Conservation (phyloP, 2,888 invertebrate genomes). For the Spisula solida region DNA sequence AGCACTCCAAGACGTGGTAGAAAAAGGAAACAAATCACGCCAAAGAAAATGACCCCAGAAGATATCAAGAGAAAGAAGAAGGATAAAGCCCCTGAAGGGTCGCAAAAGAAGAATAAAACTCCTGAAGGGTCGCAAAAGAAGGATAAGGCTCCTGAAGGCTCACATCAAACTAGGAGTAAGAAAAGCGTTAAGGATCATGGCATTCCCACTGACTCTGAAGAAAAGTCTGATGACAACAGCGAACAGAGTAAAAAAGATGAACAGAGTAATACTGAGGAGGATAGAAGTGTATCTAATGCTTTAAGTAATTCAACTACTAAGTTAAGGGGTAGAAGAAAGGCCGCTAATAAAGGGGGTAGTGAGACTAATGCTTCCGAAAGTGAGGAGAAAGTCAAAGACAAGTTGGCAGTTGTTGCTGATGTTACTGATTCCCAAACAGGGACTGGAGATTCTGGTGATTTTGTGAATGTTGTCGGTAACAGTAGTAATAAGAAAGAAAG, state of each 20-base stretch:
- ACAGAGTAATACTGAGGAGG: background rate
- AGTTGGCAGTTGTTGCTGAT: background rate
- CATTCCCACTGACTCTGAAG: background rate
- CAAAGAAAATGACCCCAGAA: conserved; percentile 74
- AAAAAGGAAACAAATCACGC: conserved; percentile 75
- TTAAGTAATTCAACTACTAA: conserved; percentile 11
- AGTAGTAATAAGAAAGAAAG: background rate
- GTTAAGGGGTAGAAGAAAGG: background rate
- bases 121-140: conserved; percentile 47
- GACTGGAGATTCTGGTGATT: background rate
- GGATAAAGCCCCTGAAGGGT: background rate
- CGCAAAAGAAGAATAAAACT: conserved; percentile 65
- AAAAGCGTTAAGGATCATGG: background rate
- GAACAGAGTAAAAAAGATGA: background rate
- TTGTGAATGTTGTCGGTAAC: background rate
- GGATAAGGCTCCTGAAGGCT: background rate
- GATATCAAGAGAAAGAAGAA: conserved; percentile 37
- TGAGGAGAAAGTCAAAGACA: background rate
- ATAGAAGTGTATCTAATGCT: background rate
- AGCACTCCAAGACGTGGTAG: conserved; percentile 43
- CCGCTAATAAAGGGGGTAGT: background rate
- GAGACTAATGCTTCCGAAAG: background rate
- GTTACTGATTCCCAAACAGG: background rate
- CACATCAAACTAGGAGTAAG: conserved; percentile 22
- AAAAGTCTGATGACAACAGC: background rate